Evolutionary conservation across 2,113 vertebrate species (phyloP).

Genomic region (Smithornis capensis): DNA sequence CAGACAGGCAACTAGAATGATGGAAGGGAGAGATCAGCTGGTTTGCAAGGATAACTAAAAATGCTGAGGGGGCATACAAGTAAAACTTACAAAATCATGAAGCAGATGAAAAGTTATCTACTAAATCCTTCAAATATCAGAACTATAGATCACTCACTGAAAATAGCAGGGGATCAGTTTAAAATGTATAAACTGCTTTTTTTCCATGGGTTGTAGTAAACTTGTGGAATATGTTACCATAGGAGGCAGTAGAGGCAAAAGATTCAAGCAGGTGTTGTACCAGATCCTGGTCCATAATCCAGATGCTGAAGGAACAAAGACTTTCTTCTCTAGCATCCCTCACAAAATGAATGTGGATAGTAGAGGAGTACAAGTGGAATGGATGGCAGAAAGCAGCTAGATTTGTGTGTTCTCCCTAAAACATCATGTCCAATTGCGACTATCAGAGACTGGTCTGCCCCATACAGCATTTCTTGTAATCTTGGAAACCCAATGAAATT

Average conservation of each 20-base stretch:
- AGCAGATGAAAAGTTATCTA: background rate
- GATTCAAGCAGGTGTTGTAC: background rate
- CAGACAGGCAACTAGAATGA: background rate
- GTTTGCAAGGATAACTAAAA: background rate
- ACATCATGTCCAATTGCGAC: background rate
- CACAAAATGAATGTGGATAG: accelerated
- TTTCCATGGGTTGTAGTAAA: background rate
- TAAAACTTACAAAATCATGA: background rate
- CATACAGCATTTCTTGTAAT: background rate
- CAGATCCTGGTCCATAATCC: background rate
- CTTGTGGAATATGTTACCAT: background rate
- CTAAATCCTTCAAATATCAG: background rate
- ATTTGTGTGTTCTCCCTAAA: background rate
- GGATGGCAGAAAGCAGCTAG: background rate
- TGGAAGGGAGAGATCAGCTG: background rate
- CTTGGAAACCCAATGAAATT: background rate
- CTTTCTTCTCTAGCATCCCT: background rate
- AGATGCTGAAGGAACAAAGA: background rate
- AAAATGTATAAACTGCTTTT: background rate
- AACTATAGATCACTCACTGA: background rate
- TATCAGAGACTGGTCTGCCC: background rate
- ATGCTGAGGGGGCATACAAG: background rate
- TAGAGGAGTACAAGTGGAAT: background rate
- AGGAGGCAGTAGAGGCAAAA: background rate
- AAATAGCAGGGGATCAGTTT: background rate